Evolutionary conservation across 1,140 invertebrate genomes (phyloP).

Genomic region (Panagrolaimus sp.): DNA sequence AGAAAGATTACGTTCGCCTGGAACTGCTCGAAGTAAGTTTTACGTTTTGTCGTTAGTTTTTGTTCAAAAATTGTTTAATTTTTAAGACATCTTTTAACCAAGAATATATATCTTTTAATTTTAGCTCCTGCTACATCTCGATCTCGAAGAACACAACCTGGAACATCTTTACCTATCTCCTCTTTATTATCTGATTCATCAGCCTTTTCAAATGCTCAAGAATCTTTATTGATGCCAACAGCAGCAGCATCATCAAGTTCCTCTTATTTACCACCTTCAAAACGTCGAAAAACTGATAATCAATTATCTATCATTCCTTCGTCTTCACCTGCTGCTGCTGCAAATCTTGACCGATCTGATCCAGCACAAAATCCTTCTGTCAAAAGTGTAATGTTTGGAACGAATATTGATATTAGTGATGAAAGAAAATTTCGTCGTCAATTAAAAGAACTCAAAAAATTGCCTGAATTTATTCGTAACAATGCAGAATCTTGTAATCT

Average conservation of each 20-base stretch:
- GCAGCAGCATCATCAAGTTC: not conserved
- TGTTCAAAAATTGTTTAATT: not conserved
- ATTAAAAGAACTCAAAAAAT: constrained; percentile 80
- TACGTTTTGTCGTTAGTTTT: constrained; percentile 16
- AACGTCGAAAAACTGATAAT: not conserved
- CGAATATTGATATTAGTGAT: constrained; percentile 95
- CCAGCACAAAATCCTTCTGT: not conserved
- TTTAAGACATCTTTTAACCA: no score
- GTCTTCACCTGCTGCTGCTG: no score
- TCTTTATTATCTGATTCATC: constrained; percentile 16
- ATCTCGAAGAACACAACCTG: not conserved
- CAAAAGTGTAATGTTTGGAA: constrained; percentile 91
- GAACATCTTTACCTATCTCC: not conserved
- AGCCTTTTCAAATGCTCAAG: constrained; percentile 30
- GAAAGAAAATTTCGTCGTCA: constrained; percentile 86
- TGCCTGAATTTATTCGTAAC: constrained; percentile 82
- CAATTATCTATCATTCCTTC: no score
- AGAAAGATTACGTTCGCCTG: constrained; percentile 46
- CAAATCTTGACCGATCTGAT: not conserved
- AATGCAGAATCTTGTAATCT: constrained; percentile 72
- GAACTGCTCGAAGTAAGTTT: constrained; percentile 11
- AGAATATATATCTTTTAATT: no score
- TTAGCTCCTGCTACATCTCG: not conserved
- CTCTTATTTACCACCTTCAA: not conserved
- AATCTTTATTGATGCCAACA: no score